Conservation (phyloP, 2,113 vertebrate genomes). For the Lepus timidus region DNA sequence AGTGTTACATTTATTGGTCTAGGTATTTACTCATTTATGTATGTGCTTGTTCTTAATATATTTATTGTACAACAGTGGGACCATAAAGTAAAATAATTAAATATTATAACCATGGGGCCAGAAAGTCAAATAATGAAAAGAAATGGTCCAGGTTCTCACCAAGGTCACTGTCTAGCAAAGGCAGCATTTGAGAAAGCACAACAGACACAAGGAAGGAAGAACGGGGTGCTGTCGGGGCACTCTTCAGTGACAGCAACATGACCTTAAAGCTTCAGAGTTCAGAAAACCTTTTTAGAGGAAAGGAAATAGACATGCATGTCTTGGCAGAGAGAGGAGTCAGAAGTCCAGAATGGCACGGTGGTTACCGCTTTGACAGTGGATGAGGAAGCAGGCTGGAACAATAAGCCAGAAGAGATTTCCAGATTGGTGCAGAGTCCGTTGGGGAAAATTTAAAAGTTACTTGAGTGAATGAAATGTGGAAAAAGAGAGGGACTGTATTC, state of each 20-base stretch:
- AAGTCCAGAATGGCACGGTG: not conserved
- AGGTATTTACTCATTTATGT: not conserved
- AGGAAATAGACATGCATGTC: not conserved
- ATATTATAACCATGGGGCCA: not conserved
- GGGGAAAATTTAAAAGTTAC: not conserved
- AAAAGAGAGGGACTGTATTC: not conserved
- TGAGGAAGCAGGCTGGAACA: not conserved
- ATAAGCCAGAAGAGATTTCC: not conserved
- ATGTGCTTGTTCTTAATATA: not conserved
- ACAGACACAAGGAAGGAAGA: not conserved
- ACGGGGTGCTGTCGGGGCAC: not conserved
- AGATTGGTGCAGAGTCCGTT: not conserved
- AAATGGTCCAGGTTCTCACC: not conserved
- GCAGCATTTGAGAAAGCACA: not conserved
- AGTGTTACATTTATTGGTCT: not conserved
- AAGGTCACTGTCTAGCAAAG: not conserved
- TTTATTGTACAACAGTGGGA: not conserved
- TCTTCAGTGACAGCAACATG: not conserved
- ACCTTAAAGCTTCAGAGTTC: not conserved
- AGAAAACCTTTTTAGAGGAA: slow-evolving; percentile 15
- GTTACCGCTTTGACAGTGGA: not conserved
- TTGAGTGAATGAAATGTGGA: not conserved
- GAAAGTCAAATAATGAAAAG: not conserved
- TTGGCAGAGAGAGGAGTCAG: not conserved
- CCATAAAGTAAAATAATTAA: not conserved